Conservation (phyloP, 2,797 vertebrate genomes). For the Sebastes elongatus region DNA sequence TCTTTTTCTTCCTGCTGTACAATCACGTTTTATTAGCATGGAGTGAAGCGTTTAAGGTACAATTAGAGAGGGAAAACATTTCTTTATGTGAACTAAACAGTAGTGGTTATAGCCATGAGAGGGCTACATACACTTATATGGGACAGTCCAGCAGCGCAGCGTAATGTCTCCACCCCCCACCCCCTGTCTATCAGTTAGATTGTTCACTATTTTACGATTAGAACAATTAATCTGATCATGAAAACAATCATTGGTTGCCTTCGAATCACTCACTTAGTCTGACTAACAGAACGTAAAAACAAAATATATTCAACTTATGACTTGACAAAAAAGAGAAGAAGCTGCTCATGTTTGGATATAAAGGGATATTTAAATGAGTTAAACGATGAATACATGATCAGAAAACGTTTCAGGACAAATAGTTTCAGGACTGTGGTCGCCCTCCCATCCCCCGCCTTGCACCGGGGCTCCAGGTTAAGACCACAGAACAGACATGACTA, state of each 20-base stretch:
- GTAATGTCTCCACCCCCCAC: neutral
- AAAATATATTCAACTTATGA: neutral
- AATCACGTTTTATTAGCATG: slow-evolving; percentile 85
- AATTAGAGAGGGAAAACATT: slow-evolving; percentile 81
- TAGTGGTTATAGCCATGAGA: slow-evolving; percentile 53
- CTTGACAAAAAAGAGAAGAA: neutral
- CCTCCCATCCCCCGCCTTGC: neutral
- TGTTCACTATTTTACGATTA: neutral
- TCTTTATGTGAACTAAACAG: slow-evolving; percentile 77
- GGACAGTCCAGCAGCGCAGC: slow-evolving; percentile 14
- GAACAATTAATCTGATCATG: neutral
- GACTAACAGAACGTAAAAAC: neutral
- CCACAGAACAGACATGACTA: slow-evolving; percentile 56
- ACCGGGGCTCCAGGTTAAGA: slow-evolving; percentile 35
- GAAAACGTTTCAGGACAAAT: neutral
- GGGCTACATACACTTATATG: slow-evolving; percentile 42
- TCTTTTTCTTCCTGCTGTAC: slow-evolving; percentile 76
- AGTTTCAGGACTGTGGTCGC: slow-evolving; percentile 3
- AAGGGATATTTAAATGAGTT: neutral
- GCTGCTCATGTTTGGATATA: neutral
- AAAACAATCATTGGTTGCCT: neutral
- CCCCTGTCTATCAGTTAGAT: slow-evolving; percentile 12
- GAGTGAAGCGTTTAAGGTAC: slow-evolving; percentile 80
- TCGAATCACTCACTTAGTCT: neutral
- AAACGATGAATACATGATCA: neutral